These are phyloP conservation scores for Trichoplusia ni DNA, from an alignment of 1,140 invertebrate genomes.

Conservation along the genomic window DNA sequence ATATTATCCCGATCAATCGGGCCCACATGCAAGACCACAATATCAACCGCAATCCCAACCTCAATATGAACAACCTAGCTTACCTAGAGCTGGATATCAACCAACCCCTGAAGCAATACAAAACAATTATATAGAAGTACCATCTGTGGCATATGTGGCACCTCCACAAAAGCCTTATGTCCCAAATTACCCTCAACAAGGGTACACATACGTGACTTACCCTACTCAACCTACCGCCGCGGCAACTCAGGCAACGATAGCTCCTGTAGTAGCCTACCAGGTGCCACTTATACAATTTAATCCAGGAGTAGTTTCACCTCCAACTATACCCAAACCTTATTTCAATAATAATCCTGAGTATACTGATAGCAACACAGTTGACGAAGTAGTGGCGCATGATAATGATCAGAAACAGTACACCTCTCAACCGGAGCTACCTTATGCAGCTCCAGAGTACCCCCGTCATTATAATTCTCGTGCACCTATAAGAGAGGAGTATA, in stretches of 20 bases:
- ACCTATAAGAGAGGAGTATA: conserved; percentile 60
- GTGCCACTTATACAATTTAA: conserved; percentile 59
- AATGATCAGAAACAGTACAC: conserved; percentile 55
- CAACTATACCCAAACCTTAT: conserved; percentile 48
- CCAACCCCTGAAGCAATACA: conserved; percentile 49
- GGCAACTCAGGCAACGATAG: conserved; percentile 49
- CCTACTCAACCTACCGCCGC: conserved; percentile 54
- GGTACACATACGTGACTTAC: conserved; percentile 60
- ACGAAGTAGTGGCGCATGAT: conserved; percentile 54
- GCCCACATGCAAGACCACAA: conserved; percentile 42
- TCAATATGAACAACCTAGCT: background rate
- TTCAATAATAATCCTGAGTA: conserved; percentile 57
- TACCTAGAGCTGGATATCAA: conserved; percentile 38
- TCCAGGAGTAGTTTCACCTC: conserved; percentile 48
- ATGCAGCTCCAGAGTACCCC: conserved; percentile 49
- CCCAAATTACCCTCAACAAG: conserved; percentile 46
- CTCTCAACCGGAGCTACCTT: conserved; percentile 54
- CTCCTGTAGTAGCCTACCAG: conserved; percentile 60
- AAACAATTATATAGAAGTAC: conserved; percentile 62
- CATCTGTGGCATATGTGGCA: conserved; percentile 50
- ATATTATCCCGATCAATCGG: conserved; percentile 59
- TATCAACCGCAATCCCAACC: background rate
- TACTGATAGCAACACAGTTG: conserved; percentile 52
- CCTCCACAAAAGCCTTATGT: conserved; percentile 59
- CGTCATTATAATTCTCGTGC: conserved; percentile 63